Percentiles rank a stretch among this genome's conserved stretches.
phyloP scores from a whole-genome alignment of 2,888 invertebrate genomes.

The Leistus spinibarbis region DNA sequence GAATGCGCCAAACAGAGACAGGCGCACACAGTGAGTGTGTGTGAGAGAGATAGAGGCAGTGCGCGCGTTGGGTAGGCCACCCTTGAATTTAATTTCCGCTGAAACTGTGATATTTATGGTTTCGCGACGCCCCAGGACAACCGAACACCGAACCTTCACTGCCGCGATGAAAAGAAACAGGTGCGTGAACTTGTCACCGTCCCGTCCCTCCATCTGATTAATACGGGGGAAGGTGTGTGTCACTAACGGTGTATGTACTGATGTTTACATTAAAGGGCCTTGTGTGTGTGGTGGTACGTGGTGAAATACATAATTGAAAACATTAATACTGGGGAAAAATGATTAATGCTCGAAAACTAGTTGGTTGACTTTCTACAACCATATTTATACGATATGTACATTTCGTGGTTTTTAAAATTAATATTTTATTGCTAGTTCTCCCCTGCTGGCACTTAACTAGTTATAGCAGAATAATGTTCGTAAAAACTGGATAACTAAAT shows the following conservation, averaged over 20 bases:
- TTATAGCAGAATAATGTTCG: background rate
- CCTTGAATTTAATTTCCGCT: conserved; percentile 39
- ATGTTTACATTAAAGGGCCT: background rate
- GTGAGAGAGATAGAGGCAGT: background rate
- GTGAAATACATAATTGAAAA: background rate
- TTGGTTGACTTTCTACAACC: background rate
- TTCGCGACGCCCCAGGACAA: conserved; percentile 21
- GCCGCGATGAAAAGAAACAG: conserved; percentile 30
- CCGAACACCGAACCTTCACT: background rate
- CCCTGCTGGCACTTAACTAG: background rate
- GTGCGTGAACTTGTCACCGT: conserved; percentile 33
- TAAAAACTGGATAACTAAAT: too few species aligned
- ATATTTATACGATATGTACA: too few species aligned
- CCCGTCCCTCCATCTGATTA: background rate
- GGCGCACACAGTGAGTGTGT: background rate
- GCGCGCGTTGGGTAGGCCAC: background rate
- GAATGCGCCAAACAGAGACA: background rate
- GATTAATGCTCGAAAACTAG: background rate
- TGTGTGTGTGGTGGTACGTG: background rate
- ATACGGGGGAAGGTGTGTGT: background rate
- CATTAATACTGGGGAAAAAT: background rate
- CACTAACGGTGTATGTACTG: background rate
- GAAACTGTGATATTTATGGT: conserved; percentile 40
- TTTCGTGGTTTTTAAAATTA: background rate
- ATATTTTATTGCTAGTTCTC: too few species aligned